Evolutionary conservation across 1,140 invertebrate species (phyloP).

Genomic region (Amphibalanus amphitrite): DNA sequence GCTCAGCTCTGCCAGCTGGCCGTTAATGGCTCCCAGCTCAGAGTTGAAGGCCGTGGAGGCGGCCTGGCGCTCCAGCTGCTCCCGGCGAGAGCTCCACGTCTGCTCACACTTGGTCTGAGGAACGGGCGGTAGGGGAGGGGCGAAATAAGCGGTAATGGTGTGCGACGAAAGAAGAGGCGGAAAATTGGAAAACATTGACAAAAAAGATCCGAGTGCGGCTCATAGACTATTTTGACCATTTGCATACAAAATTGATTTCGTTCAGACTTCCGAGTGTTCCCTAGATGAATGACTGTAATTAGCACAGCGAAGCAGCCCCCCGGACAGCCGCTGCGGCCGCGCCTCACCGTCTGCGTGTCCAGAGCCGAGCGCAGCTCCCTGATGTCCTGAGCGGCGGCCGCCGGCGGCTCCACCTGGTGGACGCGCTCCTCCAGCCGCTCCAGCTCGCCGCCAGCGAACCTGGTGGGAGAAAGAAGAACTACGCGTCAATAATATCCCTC

Average conservation of each 20-base stretch:
- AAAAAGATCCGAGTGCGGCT: no score
- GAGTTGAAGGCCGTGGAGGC: background rate
- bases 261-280: no score
- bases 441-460: background rate
- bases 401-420: background rate
- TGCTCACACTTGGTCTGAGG: slow-evolving; percentile 32
- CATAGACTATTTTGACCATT: no score
- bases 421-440: background rate
- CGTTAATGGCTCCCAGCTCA: slow-evolving; percentile 37
- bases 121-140: no score
- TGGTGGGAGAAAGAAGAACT: background rate
- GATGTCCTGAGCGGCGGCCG: background rate
- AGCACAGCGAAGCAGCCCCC: no score
- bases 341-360: background rate
- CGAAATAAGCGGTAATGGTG: no score
- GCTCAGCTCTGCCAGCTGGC: slow-evolving; percentile 44
- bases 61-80: slow-evolving; percentile 39
- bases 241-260: no score
- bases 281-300: no score
- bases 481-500: no score
- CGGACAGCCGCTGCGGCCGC: no score
- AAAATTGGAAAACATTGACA: no score
- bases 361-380: background rate
- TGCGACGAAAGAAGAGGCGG: no score
- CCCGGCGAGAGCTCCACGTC: slow-evolving; percentile 38